Evolutionary conservation across 1,140 invertebrate genomes (phyloP), one percentile per base, ranked within the genome.

Genomic region (Chionoecetes opilio): DNA sequence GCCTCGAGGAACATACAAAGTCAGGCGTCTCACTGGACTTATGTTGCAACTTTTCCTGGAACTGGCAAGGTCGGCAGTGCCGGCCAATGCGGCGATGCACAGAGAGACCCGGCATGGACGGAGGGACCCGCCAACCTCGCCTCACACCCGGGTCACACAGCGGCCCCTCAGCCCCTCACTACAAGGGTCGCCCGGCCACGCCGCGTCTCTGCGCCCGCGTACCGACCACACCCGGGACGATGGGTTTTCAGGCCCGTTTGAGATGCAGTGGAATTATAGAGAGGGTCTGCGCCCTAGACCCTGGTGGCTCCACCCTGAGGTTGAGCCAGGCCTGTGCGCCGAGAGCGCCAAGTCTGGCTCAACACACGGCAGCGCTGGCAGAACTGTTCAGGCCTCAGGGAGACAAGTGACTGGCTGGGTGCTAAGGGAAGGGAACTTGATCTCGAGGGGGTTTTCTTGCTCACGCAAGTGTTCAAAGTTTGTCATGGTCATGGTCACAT

Each of bases 271-370:
- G 94, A 95, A 90, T 82, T 41, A 92, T 34, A 85, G 5, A 6
- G 90, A 95, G 90, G 94, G 90, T 95, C 90, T 95, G 94, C 94
- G 94, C 94, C 85, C 34, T 95, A 95, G 94, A 95, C 82, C 94
- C 84, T 38, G 26, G 53, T 29, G 53, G 46, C 90, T 95, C 94
- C 94, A 95, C 90, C 53, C 31, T 31, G 2, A 46, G n/a, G 82
- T 95, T 95, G 94, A 95, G 84, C 94, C 94, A 95, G 94, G 94
- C 90, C 92, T 92, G 94, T 63, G 46, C 94, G 17, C 82, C 41
- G 31, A 34, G 82, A 31, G 32, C 26, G 93, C 93, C 90, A 92
- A 95, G 90, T 95, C 91, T 95, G 85, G 94, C 46, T 95, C 94
- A 95, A 95, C 35, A 41, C 84, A 92, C 82, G 53, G 91, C 94